Evolutionary conservation across 2,888 invertebrate genomes (phyloP), one percentile per base, ranked within the genome.

Genomic region (Leucophenga montana): DNA sequence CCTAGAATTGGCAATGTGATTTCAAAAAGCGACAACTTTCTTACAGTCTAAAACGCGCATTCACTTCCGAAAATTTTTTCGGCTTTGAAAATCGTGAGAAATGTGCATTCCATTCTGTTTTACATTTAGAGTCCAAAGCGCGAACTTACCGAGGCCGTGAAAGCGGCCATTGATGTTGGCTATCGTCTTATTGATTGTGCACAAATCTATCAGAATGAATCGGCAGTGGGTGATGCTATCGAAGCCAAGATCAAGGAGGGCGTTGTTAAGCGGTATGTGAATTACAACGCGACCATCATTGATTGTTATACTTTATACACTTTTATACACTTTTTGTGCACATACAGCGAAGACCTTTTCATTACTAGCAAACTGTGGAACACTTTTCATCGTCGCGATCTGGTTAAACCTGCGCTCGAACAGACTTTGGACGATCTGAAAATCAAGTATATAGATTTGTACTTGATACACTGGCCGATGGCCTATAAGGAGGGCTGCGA

Each of bases 401-500:
- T 94, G 77, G 97, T 97, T 3, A 91, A 92, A 62, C 90, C 90
- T 0, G 93, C 93, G 0, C 87, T 95, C 20, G 91, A 91, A 78
- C 90, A 90, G 68, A 92, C 95, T 0, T 87, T 98, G 31, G 88
- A 90, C 11, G 91, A 95, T 85, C 90, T 98, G 13, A 92, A 92
- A 18, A 82, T 96, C 0, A 90, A 93, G 0, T 97, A 97, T 84
- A 81, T 98, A 61, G 97, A 97, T 88, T 90, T 97, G 22, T 97
- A 96, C 85, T 90, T 97, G n/a, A 95, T 97, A n/a, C 97, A 97
- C 86, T 97, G 97, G 97, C 97, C 97, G 0, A 92, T 95, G 84
- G 96, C 91, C 0, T 96, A 93, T 83, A 92, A 94, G 90, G 95
- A 94, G 91, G 94, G 93, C 81, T 91, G 88, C 0, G 90, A 90